Base-by-base conservation (phyloP, 23 tunicate genomes). In the Trididemnum miniatum region DNA sequence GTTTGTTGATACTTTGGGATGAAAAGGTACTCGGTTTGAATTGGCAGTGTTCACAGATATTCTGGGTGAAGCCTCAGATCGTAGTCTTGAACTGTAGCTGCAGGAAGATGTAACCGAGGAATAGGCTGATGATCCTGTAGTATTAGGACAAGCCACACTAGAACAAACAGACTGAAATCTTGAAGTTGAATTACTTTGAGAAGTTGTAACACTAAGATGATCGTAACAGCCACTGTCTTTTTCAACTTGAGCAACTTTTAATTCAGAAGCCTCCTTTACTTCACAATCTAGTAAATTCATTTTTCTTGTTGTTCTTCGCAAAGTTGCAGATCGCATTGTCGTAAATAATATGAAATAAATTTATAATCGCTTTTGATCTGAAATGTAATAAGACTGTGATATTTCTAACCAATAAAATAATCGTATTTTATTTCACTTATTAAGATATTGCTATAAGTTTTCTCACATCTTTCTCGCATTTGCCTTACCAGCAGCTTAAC, bases 81-180 rank as follows among this genome's bases (percentile, higher is more conserved):
- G 22, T n/a, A 5, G 38, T 33, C 75, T 37, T 3, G 75, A 31
- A 54, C 36, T 24, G 80, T 77, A 83, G 38, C 80, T 78, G 60
- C 84, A 86, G 0, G 90, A 86, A 5, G 90, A 79, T 33, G 90
- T 36, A 2, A 80, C 90, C 38, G 90, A 86, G 51, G 84, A 79
- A 71, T 86, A 86, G 25, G 90, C 90, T 3, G 90, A 86, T 12
- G 84, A 79, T 20, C 72, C 35, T 2, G 82, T 77, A 18, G 66
- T 77, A 20, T 52, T 30, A 2, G 84, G 51, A 57, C 71, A 52
- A 9, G 25, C 40, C 24, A 65, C 2, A 27, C 63, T 29, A 1
- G 86, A 38, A 71, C 15, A 36, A 1, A 12, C 71, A 27, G 87
- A 83, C 7, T 71, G 62, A 39, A 60, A 37, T 2, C 60, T 18